Evolutionary conservation across 2,797 vertebrate genomes (phyloP), one percentile per base, ranked within the genome.

Genomic region (Acomys russatus): DNA sequence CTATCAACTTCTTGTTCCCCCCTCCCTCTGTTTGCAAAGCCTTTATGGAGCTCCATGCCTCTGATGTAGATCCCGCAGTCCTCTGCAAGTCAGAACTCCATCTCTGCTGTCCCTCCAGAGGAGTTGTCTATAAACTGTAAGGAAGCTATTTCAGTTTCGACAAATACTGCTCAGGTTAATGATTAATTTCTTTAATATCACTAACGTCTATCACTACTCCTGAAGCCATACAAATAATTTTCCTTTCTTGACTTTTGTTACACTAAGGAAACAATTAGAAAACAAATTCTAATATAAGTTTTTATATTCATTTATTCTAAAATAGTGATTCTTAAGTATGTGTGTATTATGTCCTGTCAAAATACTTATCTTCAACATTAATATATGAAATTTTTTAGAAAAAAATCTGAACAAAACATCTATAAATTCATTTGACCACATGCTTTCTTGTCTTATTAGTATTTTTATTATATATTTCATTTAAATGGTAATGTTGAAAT

Each of bases 171-270:
- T n/a, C 90, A 28, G 73, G 28, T 44, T 4, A 85, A 79, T 88
- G 25, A 61, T 77, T 86, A 51, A 15, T 83, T 88, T 95, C 85
- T 82, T 92, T 77, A 88, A 63, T 51, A 35, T 54, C 35, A 10
- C 84, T 92, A 51, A 14, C 5, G 35, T 91, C 85, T 87, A 38
- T 22, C 76, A 91, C 74, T 64, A 89, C 84, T 88, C 30, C 71
- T 85, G 3, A 63, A 93, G 49, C 73, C 56, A 76, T 71, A 14
- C 77, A 95, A 94, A 64, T 79, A 14, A 88, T 80, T 88, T 96
- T 95, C 23, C 59, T 95, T 89, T 85, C 61, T 30, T 96, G 38
- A 80, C 23, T 94, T 96, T 83, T 73, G 20, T 94, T 93, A 85
- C 10, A 84, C 59, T 95, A 90, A 66, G 92, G 89, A 94, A 76